phyloP scores from a whole-genome alignment of 23 tunicate genomes.

The Clavelina lepadiformis region DNA sequence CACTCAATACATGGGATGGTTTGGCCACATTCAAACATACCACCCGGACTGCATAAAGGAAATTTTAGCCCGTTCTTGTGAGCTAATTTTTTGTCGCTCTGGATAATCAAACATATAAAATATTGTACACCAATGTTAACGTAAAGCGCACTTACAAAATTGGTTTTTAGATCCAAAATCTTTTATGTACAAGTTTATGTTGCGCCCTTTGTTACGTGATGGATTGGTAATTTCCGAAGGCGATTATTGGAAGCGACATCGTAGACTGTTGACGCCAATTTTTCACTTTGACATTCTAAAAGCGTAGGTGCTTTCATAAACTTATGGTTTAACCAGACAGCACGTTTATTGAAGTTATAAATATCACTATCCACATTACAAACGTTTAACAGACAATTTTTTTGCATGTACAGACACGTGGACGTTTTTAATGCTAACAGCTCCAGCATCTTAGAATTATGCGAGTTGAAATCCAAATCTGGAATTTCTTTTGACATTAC shows the following conservation, averaged over 20 bases:
- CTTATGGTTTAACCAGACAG: not conserved
- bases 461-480: not conserved
- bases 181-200: not conserved
- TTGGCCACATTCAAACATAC: not conserved
- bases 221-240: slow-evolving; percentile 1
- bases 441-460: not conserved
- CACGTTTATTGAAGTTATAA: not conserved
- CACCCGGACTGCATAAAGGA: not conserved
- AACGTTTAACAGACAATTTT: too few relatives aligned
- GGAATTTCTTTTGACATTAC: not conserved
- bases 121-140: too few relatives aligned
- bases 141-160: not conserved
- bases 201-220: not conserved
- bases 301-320: not conserved
- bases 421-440: not conserved
- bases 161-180: slow-evolving; percentile 2
- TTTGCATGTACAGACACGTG: not conserved
- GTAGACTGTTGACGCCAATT: not conserved
- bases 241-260: slow-evolving; percentile 8
- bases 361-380: too few relatives aligned
- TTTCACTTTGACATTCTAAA: slow-evolving; percentile 5
- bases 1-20: not conserved
- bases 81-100: too few relatives aligned
- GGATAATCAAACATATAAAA: too few relatives aligned
- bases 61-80: not conserved